Base-by-base conservation (phyloP, 2,113 vertebrate genomes). In the Todiramphus chloris region DNA sequence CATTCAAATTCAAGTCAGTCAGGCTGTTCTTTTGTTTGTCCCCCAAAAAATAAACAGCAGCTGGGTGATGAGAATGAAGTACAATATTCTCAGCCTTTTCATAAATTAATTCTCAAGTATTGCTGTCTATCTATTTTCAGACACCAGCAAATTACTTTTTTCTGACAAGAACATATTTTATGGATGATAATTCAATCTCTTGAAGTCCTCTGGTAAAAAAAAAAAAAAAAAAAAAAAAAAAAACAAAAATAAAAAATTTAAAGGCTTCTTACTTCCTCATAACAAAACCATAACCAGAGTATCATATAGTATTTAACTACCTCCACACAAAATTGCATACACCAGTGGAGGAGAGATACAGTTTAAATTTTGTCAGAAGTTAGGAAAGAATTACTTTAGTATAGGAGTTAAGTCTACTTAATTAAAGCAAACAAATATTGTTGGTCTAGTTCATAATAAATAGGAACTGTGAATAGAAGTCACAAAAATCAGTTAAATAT, bases 291-390 rank as follows among this genome's bases (percentile, higher is more conserved):
- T 10, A 16, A 72, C 19, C 33, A 48, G 6, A 68, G 13, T 48
- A 64, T 28, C 76, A 33, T 13, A 6, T 1, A 25, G 15, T 28
- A 41, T 75, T 89, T 53, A 68, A 78, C 43, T 51, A 64, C 15
- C 30, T 78, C 21, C 74, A 75, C 39, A 23, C 39, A 64, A 64
- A 83, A 87, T 2, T 64, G 12, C 2, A 8, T 25, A 58, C 2
- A 35, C 1, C 37, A 58, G 19, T 14, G 16, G 31, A 50, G 10
- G 16, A 53, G 4, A 6, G 3, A 74, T 21, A 2, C 5, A 2
- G 0, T 51, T 75, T 59, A 48, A 56, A 69, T 43, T 87, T 46
- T 58, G 6, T 11, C 16, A 59, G 37, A 79, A 91, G 10, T 48
- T 58, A 76, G 35, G 48, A 62, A 72, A 79, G 0, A 75, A 67